These are phyloP conservation scores for Idaea biselata DNA, from an alignment of 2,888 invertebrate species.

Conservation along the genomic window DNA sequence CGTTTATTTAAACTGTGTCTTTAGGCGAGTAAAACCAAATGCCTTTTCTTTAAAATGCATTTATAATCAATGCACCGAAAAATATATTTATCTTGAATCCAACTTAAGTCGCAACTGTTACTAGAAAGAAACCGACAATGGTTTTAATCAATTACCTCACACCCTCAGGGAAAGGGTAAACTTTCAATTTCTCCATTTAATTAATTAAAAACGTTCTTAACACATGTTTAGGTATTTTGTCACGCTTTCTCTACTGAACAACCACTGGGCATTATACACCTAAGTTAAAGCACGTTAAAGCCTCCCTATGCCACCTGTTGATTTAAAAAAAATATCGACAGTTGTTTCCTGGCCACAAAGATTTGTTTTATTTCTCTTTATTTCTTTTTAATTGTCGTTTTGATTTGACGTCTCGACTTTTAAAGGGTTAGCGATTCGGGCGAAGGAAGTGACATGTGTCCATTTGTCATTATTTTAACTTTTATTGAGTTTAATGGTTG, in stretches of 20 bases:
- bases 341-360: conserved; percentile 66
- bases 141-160: conserved; percentile 30
- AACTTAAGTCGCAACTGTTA: background rate
- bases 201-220: conserved; percentile 68
- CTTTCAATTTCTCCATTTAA: conserved; percentile 74
- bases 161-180: conserved; percentile 50
- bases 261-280: conserved; percentile 54
- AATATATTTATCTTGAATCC: background rate
- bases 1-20: too few species aligned
- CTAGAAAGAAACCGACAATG: background rate
- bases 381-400: conserved; percentile 78
- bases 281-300: conserved; percentile 40
- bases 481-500: conserved; percentile 46
- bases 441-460: conserved; percentile 76
- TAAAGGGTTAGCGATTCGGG: conserved; percentile 69
- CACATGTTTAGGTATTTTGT: conserved; percentile 76
- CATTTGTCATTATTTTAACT: conserved; percentile 71
- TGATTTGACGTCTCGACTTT: conserved; percentile 48
- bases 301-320: conserved; percentile 59
- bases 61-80: too few species aligned
- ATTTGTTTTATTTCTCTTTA: conserved; percentile 81
- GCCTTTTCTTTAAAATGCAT: too few species aligned
- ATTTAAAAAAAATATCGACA: conserved; percentile 57
- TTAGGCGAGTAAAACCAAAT: too few species aligned
- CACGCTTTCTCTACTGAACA: conserved; percentile 67